These are phyloP conservation scores for Trogon melanurus DNA, from an alignment of 2,113 vertebrate genomes.

Conservation along the genomic window DNA sequence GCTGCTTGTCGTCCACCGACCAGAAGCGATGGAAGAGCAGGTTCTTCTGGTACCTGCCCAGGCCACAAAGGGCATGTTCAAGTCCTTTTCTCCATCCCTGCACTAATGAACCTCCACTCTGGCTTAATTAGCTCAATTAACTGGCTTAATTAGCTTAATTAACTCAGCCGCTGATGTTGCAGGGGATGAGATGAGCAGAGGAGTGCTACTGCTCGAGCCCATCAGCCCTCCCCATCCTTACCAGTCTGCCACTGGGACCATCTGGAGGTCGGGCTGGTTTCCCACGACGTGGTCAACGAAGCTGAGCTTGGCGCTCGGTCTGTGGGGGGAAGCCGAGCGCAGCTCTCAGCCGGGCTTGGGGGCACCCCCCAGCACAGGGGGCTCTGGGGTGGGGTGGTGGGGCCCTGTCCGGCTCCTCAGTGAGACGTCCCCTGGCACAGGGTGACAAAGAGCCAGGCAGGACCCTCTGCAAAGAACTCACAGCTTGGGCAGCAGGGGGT, in stretches of 20 bases:
- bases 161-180: accelerated
- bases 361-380: accelerated
- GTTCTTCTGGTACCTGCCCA: slow-evolving; percentile 88
- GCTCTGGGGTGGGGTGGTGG: accelerated
- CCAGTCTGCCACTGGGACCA: slow-evolving; percentile 90
- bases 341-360: not conserved
- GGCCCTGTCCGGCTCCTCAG: not conserved
- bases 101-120: not conserved
- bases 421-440: not conserved
- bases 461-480: slow-evolving; percentile 72
- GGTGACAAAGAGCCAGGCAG: not conserved
- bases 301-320: slow-evolving; percentile 80
- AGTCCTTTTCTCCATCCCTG: accelerated
- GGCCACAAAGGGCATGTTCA: not conserved
- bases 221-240: slow-evolving; percentile 56
- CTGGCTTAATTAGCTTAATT: not conserved
- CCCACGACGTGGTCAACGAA: slow-evolving; percentile 94
- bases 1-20: slow-evolving; percentile 95
- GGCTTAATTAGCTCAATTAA: not conserved
- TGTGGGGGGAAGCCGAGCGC: slow-evolving; percentile 8
- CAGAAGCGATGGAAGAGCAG: slow-evolving; percentile 97
- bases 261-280: slow-evolving; percentile 92
- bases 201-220: not conserved
- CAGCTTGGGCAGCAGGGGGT: slow-evolving; percentile 85
- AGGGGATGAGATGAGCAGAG: not conserved